Percentiles rank a stretch among this genome's conserved stretches.
phyloP scores from a whole-genome alignment of 64 coral and sea anemone species.

The Hydrozoanthus tunicans region DNA sequence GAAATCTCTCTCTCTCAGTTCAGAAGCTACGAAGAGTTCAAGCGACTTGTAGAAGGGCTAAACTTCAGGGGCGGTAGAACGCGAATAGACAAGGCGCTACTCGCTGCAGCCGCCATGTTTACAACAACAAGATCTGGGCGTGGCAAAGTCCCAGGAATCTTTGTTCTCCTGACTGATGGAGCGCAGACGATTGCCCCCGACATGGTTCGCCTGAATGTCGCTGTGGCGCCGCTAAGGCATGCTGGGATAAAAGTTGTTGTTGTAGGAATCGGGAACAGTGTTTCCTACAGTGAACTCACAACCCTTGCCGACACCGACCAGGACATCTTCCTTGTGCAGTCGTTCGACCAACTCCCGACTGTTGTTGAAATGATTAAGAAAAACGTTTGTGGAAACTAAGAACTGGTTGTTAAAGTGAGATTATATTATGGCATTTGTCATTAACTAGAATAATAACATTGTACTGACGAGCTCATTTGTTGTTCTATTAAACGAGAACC shows the following conservation, averaged over 20 bases:
- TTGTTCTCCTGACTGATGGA: conserved; percentile 25
- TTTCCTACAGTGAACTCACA: conserved; percentile 12
- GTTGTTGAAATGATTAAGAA: conserved; percentile 22
- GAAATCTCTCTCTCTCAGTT: conserved; percentile 33
- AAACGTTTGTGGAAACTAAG: conserved; percentile 24
- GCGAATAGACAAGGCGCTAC: conserved; percentile 39
- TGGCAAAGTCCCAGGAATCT: background rate
- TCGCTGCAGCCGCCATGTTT: background rate
- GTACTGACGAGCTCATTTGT: no score
- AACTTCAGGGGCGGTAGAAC: conserved; percentile 28
- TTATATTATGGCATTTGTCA: no score
- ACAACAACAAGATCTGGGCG: background rate
- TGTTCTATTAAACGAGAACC: no score
- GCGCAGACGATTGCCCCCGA: conserved; percentile 30
- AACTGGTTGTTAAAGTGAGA: background rate
- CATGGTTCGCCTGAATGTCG: conserved; percentile 31
- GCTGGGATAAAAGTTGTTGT: conserved; percentile 30
- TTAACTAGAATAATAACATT: no score
- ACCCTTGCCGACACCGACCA: conserved; percentile 22
- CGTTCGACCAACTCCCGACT: conserved; percentile 32
- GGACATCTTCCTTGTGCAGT: conserved; percentile 49
- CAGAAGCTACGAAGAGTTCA: conserved; percentile 28
- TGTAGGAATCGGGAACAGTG: conserved; percentile 32
- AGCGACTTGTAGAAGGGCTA: background rate
- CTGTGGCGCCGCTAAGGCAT: conserved; percentile 4